Base-by-base conservation (phyloP, 2,113 vertebrate genomes). In the Herpetotheres cachinnans region DNA sequence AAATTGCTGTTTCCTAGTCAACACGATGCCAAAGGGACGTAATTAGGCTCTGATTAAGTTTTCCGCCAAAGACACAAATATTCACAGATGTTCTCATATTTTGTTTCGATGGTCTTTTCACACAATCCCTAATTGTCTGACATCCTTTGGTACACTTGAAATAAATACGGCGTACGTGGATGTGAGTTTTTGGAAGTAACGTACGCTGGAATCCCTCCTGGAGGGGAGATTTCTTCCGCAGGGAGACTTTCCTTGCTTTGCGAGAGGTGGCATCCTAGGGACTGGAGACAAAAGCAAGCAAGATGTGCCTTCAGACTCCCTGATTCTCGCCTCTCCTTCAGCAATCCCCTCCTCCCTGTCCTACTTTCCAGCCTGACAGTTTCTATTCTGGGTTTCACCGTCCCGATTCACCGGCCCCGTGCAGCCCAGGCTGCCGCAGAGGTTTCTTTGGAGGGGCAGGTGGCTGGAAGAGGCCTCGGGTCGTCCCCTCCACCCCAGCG, bases 151-250 rank as follows among this genome's bases (percentile, higher is more conserved):
- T 29, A 20, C 21, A 4, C 10, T 34, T 32, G 17, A 69, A 79
- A 50, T 55, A 34, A 74, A 76, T 2, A 20, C 0, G 21, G 56
- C 2, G 8, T 3, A 22, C 7, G 1, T 0, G 3, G 67, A 11
- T 19, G 11, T 2, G 11, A 55, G 25, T 2, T 32, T 2, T 32
- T 44, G 78, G 19, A 34, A 40, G 52, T 21, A 8, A 32, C 4
- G 0, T 9, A 3, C 5, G 13, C 0, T 4, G 2, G 3, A n/a
- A n/a, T 21, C 16, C 7, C 1, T 66, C 50, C 36, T 30, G 50
- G 42, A 44, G 34, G 2, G 36, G n/a, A 38, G 46, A 30, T 46
- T 79, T 34, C 24, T 62, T 2, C 46, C 3, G 5, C 11, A 6
- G 36, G 29, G 29, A 61, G 11, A 49, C 36, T 44, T 10, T 13